Evolutionary conservation across 2,113 vertebrate species (phyloP).

Genomic region (Mormyrus iriodes): DNA sequence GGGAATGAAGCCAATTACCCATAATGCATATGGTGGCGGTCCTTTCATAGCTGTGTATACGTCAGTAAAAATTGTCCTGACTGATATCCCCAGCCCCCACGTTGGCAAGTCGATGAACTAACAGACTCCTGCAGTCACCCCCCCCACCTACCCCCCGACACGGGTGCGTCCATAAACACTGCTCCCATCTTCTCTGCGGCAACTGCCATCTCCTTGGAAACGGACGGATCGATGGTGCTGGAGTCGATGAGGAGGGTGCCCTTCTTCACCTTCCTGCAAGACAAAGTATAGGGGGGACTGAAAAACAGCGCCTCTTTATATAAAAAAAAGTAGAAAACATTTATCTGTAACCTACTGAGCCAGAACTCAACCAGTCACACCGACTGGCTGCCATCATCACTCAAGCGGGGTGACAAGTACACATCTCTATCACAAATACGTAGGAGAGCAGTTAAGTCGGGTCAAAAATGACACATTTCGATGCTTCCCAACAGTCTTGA

Average conservation of each 20-base stretch:
- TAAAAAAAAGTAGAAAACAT: background rate
- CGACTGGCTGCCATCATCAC: background rate
- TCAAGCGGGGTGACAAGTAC: background rate
- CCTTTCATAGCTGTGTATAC: background rate
- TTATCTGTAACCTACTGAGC: background rate
- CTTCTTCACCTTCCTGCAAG: conserved; percentile 89
- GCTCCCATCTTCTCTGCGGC: conserved; percentile 92
- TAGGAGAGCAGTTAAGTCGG: background rate
- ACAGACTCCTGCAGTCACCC: background rate
- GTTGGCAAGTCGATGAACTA: background rate
- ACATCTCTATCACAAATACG: background rate
- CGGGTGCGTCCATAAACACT: conserved; percentile 96
- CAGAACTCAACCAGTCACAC: background rate
- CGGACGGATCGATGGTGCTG: conserved; percentile 93
- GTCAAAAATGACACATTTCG: background rate
- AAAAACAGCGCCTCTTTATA: background rate
- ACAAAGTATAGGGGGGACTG: background rate
- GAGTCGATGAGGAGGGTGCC: conserved; percentile 96
- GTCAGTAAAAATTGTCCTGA: background rate
- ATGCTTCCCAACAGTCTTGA: background rate
- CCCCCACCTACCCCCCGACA: conserved; percentile 80
- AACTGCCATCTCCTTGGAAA: conserved; percentile 88
- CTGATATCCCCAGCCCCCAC: background rate
- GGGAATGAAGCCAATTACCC: conserved; percentile 1
- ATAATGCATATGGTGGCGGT: background rate